Base-by-base conservation (phyloP, 1,140 invertebrate species). In the Aphaenogaster rudis region DNA sequence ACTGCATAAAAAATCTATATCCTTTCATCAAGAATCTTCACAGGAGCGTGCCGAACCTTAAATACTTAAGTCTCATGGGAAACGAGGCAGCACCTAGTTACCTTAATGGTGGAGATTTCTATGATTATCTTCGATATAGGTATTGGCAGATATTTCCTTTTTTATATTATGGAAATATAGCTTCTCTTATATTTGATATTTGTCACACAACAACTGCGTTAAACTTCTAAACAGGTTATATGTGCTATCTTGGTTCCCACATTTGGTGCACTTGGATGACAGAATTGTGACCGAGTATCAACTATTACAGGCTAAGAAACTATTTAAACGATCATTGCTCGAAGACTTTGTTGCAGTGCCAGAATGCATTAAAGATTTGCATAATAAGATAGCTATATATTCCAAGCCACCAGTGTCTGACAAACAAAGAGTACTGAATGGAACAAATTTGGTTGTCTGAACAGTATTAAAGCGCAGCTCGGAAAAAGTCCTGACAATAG, bases 121-220 rank as follows among this genome's bases (percentile, higher is more conserved):
- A 97, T 91, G 97, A 98, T 92, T 97, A 98, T 93, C 92, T 97
- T 15, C 97, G 98, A 90, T 98, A 98, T 94, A 97, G 97, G 97
- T 98, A 95, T 15, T 48, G 11, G 15, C n/a, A 64, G 9, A 79
- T 13, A 33, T 33, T 63, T n/a, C 9, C 28, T 42, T 82, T 45
- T 81, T 64, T 42, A 50, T 80, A 50, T 54, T 71, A 59, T 21
- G 6, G 28, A 64, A 64, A 64, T 8, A 52, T 15, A 67, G 11
- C 45, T 21, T 54, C 7, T 54, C 7, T 81, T 17, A 36, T 17
- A 36, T 59, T 57, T 42, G 3, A 52, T 28, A 42, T 42, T n/a
- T 59, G 5, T 39, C 5, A 2, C 17, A 28, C 28, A 28, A 28
- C 28, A 45, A 52, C 1, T 66, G 0, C 21, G 5, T 81, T 48